Conservation (phyloP, 1,140 invertebrate genomes). For the Chrysopa pallens region DNA sequence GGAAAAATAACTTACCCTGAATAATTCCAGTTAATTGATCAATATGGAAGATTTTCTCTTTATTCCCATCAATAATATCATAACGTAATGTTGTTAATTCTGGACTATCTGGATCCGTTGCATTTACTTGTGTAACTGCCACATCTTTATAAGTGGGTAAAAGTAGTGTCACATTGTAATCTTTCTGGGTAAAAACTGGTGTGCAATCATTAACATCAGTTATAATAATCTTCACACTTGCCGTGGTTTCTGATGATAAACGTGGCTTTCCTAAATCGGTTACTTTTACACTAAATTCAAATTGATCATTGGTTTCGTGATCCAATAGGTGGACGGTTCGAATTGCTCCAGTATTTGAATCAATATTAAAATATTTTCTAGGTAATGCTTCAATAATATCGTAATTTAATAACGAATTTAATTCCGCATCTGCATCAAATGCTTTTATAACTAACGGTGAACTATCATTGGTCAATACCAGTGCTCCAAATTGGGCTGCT, state of each 20-base stretch:
- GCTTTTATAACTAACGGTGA: constrained; percentile 64
- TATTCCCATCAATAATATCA: constrained; percentile 69
- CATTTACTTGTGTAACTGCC: constrained; percentile 43
- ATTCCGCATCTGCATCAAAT: constrained; percentile 58
- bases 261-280: constrained; percentile 70
- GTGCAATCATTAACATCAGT: constrained; percentile 76
- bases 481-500: constrained; percentile 44
- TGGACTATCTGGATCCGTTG: constrained; percentile 54
- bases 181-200: constrained; percentile 47
- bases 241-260: constrained; percentile 53
- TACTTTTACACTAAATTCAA: constrained; percentile 71
- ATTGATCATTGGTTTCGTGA: constrained; percentile 51
- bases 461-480: constrained; percentile 46
- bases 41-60: constrained; percentile 58
- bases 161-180: constrained; percentile 61
- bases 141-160: constrained; percentile 64
- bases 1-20: no score
- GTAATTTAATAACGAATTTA: constrained; percentile 67
- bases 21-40: constrained; percentile 55
- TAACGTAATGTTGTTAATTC: constrained; percentile 44
- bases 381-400: constrained; percentile 63
- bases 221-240: constrained; percentile 54
- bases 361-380: constrained; percentile 63
- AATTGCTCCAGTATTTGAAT: constrained; percentile 76
- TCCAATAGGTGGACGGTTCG: constrained; percentile 59